Percentiles rank a stretch among this genome's conserved stretches.
phyloP scores from a whole-genome alignment of 2,888 invertebrate species.

The Drosophila ezoana region DNA sequence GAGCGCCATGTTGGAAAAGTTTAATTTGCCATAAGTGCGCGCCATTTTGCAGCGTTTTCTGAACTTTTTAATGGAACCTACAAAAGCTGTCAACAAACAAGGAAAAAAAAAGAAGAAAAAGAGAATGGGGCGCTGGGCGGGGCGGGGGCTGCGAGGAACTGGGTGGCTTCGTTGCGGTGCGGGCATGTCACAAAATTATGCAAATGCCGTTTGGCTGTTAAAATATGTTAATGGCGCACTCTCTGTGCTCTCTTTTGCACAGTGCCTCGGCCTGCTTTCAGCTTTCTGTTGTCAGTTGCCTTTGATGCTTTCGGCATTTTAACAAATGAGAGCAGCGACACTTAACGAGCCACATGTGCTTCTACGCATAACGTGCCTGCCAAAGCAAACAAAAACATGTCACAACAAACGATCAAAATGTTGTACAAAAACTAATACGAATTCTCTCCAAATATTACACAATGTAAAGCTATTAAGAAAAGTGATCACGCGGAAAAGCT shows the following conservation, averaged over 20 bases:
- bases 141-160: not conserved
- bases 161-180: not conserved
- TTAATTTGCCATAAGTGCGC: slow-evolving; percentile 82
- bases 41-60: slow-evolving; percentile 81
- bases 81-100: slow-evolving; percentile 55
- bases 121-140: not conserved
- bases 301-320: slow-evolving; percentile 50
- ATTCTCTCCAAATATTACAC: no score
- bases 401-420: not conserved
- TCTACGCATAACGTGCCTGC: not conserved
- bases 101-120: slow-evolving; percentile 7
- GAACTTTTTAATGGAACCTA: slow-evolving; percentile 69
- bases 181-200: slow-evolving; percentile 69
- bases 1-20: slow-evolving; percentile 79
- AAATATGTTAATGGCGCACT: slow-evolving; percentile 73
- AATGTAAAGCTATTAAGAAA: no score
- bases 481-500: no score
- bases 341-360: slow-evolving; percentile 17
- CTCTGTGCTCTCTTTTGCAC: slow-evolving; percentile 26
- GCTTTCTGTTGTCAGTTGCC: slow-evolving; percentile 19
- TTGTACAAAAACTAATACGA: not conserved
- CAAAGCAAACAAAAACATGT: not conserved
- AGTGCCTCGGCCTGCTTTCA: slow-evolving; percentile 13
- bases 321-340: slow-evolving; percentile 31
- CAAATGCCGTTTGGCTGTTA: slow-evolving; percentile 73